phyloP scores from a whole-genome alignment of 2,888 invertebrate species.

The Noctua janthina region DNA sequence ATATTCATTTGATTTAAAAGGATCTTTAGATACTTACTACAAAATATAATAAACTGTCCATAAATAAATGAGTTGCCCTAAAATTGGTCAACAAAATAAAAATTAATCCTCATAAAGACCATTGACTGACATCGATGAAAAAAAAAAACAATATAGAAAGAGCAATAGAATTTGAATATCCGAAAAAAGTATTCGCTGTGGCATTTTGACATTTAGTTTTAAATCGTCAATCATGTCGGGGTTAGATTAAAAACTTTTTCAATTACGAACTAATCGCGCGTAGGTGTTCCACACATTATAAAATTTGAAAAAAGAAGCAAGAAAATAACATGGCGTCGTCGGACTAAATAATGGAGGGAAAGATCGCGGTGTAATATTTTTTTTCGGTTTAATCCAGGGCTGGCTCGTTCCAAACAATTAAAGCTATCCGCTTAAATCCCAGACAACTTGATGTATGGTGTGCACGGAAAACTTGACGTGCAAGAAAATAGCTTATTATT shows the following conservation, averaged over 20 bases:
- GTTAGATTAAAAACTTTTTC: slow-evolving; percentile 62
- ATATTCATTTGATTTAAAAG: background rate
- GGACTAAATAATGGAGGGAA: slow-evolving; percentile 64
- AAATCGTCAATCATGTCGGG: slow-evolving; percentile 57
- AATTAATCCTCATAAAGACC: background rate
- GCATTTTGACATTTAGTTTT: slow-evolving; percentile 53
- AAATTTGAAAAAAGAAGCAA: slow-evolving; percentile 41
- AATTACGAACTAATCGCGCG: slow-evolving; percentile 58
- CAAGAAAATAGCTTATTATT: slow-evolving; percentile 62
- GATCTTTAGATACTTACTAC: background rate
- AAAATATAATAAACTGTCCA: too few relatives aligned
- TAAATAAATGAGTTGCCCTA: background rate
- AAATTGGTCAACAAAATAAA: background rate
- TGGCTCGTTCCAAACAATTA: slow-evolving; percentile 85
- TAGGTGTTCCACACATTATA: slow-evolving; percentile 59
- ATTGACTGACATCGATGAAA: slow-evolving; percentile 12
- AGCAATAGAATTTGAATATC: slow-evolving; percentile 33
- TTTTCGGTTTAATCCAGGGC: slow-evolving; percentile 74
- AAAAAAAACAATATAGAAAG: slow-evolving; percentile 33
- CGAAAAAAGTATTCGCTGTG: slow-evolving; percentile 48
- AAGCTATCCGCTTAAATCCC: slow-evolving; percentile 83
- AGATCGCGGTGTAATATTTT: slow-evolving; percentile 67
- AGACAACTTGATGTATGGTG: slow-evolving; percentile 75
- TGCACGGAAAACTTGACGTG: slow-evolving; percentile 66
- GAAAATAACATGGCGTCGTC: slow-evolving; percentile 53